Evolutionary conservation across 1,140 invertebrate genomes (phyloP).

Genomic region (Drosophila chauvacae): DNA sequence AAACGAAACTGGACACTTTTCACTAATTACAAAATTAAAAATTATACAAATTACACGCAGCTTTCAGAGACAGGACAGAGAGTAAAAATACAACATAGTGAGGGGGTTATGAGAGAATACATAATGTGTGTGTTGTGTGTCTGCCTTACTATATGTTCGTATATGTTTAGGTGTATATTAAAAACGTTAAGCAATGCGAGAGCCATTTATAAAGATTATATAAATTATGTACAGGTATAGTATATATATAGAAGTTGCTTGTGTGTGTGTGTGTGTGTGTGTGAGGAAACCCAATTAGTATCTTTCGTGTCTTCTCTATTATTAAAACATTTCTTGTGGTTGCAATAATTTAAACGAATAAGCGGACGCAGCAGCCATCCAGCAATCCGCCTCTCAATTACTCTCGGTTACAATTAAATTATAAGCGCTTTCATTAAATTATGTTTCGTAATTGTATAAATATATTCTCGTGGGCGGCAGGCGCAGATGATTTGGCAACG

Average conservation of each 20-base stretch:
- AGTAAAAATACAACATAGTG: conserved; percentile 30
- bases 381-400: conserved; percentile 13
- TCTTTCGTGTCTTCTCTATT: conserved; percentile 52
- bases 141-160: conserved; percentile 10
- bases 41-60: conserved; percentile 69
- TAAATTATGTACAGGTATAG: conserved; percentile 76
- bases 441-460: conserved; percentile 66
- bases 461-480: conserved; percentile 14
- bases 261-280: conserved; percentile 38
- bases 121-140: conserved; percentile 18
- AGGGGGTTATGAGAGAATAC: conserved; percentile 46
- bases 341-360: conserved; percentile 79
- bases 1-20: conserved; percentile 61
- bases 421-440: conserved; percentile 82
- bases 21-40: conserved; percentile 78
- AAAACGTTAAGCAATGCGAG: conserved; percentile 66
- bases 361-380: conserved; percentile 37
- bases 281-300: conserved; percentile 68
- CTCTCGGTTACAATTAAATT: conserved; percentile 71
- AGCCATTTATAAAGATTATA: conserved; percentile 60
- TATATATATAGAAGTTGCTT: conserved; percentile 39
- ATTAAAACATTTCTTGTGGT: conserved; percentile 54
- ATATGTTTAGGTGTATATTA: conserved; percentile 18
- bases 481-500: background rate
- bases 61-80: conserved; percentile 37